These are phyloP conservation scores for Dallia pectoralis DNA, from an alignment of 2,797 vertebrate species.

Conservation along the genomic window DNA sequence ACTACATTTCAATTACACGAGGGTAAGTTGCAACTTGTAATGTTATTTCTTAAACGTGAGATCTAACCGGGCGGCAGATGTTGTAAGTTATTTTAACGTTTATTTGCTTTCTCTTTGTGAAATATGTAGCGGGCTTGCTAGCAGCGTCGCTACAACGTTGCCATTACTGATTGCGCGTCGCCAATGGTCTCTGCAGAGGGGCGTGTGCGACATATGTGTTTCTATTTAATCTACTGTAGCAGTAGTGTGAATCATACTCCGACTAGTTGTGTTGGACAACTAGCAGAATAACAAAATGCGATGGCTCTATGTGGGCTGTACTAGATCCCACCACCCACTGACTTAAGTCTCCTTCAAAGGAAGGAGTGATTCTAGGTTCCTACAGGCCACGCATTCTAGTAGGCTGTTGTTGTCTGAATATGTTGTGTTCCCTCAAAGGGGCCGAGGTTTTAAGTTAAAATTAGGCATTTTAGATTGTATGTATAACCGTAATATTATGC, in stretches of 20 bases:
- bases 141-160: slow-evolving; percentile 44
- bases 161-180: neutral
- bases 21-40: slow-evolving; percentile 51
- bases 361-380: neutral
- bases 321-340: neutral
- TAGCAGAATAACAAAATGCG: neutral
- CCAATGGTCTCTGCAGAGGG: slow-evolving; percentile 33
- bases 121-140: slow-evolving; percentile 12
- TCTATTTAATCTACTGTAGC: neutral
- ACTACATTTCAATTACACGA: slow-evolving; percentile 43
- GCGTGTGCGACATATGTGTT: slow-evolving; percentile 11
- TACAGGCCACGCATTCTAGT: slow-evolving; percentile 1
- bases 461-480: neutral
- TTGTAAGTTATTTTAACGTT: slow-evolving; percentile 20
- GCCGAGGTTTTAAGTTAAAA: neutral
- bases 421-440: neutral
- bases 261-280: neutral
- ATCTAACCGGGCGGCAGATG: neutral
- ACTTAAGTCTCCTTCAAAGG: neutral
- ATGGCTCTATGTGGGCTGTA: neutral
- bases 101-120: slow-evolving; percentile 9
- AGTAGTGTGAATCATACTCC: neutral
- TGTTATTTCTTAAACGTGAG: neutral
- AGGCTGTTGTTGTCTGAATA: neutral
- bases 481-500: neutral